phyloP scores from a whole-genome alignment of 2,797 vertebrate species.

The Meriones psammophilus region DNA sequence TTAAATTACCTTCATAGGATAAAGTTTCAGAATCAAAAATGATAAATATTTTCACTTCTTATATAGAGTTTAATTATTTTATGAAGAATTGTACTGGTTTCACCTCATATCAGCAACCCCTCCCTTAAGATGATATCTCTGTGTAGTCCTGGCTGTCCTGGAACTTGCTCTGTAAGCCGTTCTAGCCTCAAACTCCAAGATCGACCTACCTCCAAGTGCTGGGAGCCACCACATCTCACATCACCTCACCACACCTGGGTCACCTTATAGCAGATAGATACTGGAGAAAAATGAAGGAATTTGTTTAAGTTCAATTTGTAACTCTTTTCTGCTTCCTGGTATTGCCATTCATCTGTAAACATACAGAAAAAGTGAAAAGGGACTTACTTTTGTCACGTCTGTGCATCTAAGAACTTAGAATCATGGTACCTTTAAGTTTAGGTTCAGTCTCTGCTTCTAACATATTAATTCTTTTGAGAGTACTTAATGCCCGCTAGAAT shows the following conservation, averaged over 20 bases:
- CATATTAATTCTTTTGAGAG: background rate
- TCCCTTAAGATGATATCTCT: background rate
- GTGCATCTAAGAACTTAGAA: background rate
- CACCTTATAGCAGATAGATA: background rate
- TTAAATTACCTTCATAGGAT: background rate
- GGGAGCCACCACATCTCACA: too few relatives aligned
- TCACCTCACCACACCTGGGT: background rate
- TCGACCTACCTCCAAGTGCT: background rate
- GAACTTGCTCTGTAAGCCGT: background rate
- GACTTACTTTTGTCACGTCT: background rate
- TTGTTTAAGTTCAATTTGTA: background rate
- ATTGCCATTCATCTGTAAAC: background rate
- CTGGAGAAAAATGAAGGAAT: constrained; percentile 54
- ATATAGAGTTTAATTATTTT: background rate
- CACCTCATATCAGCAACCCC: background rate
- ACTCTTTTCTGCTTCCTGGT: background rate
- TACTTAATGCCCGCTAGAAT: background rate
- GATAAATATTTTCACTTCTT: background rate
- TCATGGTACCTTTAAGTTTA: background rate
- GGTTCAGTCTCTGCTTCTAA: constrained; percentile 11
- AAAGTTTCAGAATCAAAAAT: constrained; percentile 42
- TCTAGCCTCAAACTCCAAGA: background rate
- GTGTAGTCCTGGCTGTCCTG: background rate
- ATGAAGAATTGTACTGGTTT: background rate
- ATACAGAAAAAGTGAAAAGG: background rate